Evolutionary conservation across 1,140 invertebrate species (phyloP), one percentile per base, ranked within the genome.

Genomic region (Sarcophaga bullata): DNA sequence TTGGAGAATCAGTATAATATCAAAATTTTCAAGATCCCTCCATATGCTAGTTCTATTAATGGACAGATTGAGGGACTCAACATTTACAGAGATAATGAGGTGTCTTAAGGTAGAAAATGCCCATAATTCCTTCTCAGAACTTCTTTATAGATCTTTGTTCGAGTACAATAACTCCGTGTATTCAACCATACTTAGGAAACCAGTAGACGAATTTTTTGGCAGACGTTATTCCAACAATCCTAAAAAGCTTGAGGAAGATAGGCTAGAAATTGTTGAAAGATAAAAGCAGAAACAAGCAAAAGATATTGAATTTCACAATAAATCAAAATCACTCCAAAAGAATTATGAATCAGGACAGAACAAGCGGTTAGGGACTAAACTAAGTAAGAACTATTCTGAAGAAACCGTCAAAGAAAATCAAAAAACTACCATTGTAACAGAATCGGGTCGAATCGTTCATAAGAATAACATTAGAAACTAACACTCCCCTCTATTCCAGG

Each of bases 11-110:
- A 73, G 9, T 54, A 73, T 62, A 48, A 48, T 37, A 49, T 81
- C 47, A 15, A 80, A 37, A 80, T 80, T 17, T 50, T 80, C 17
- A 54, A 37, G 25, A n/a, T 25, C 6, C 73, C 73, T 10, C 73
- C 73, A 9, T 76, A 76, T 11, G 13, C 25, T 47, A 76, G 73
- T 48, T 47, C 73, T n/a, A 46, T 76, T 6, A 76, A 76, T 48
- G 73, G 37, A 8, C 82, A 83, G 62, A 50, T 84, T 47, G 82
- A 84, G 83, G 19, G 84, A 11, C 73, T 83, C 84, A 17, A 84
- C 84, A 15, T 11, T 84, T 13, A 15, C 82, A 19, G 84, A 83
- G 82, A 80, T 84, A 13, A 82, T 83, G 72, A 80, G 81, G 52
- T 82, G 82, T 48, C 46, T 83, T n/a, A 81, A 82, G 15, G 81